Base-by-base conservation (phyloP, 2,888 invertebrate genomes). In the Tenthredo scrophulariae region DNA sequence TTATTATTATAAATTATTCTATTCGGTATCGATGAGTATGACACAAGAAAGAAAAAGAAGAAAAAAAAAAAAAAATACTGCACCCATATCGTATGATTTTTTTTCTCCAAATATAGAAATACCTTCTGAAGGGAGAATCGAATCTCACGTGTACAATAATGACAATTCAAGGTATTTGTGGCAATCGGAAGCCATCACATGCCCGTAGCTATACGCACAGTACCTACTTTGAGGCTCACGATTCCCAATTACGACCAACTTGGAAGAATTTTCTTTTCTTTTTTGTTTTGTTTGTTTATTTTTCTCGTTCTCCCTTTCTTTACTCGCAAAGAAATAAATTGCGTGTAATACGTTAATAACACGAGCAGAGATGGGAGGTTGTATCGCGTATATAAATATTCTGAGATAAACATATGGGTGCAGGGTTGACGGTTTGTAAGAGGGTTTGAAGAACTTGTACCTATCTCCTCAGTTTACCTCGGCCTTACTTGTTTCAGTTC, bases 331-430 rank as follows among this genome's bases (percentile, higher is more conserved):
- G 46, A 26, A 75, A 29, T 29, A 77, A 84, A 77, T 82, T 80
- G 85, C 85, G 85, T 85, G 85, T 62, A 37, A 65, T 46, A 82
- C 80, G 65, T 50, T 82, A 85, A 82, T 85, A 85, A 85, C 43
- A 46, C 22, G 40, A 29, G 58, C 4, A 10, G 79, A 37, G 77
- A 37, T 18, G 84, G 54, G 6, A 77, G 75, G 83, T 85, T 85
- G 86, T 87, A 86, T 85, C 86, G 88, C 85, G 84, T 84, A 86
- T 88, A 89, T 91, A 91, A 91, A 92, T 91, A 91, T 89, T 86
- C 85, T 54, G 58, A 89, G 88, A 90, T 89, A 89, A 89, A 90
- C 89, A 88, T 86, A 87, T 86, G 85, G 72, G 86, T 62, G 75
- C 37, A 37, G 37, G 83, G 86, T 86, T 65, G 40, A 50, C 65